Base-by-base conservation (phyloP, 2,888 invertebrate species). In the Steinernema hermaphroditum region DNA sequence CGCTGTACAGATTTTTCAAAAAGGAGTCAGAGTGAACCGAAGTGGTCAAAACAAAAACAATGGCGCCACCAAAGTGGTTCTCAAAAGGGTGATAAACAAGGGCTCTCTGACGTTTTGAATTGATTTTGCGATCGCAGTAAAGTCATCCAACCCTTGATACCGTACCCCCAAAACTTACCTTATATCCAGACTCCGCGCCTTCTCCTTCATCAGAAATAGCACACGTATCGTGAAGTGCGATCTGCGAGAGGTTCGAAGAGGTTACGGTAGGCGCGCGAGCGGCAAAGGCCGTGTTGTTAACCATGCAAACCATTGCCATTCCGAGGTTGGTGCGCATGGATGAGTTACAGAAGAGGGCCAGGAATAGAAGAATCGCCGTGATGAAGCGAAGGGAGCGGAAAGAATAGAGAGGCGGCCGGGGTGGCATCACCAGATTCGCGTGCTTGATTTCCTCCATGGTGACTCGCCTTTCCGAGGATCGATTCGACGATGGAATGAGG, bases 271-370 rank as follows among this genome's bases (percentile, higher is more conserved):
- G 24, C 12, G 37, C 19, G 19, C 16, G 62, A 70, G 76, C 24
- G 9, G 78, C 76, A 22, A 80, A 76, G 14, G 81, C 82, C 19
- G 82, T 82, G 1, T 81, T 77, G 57, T 82, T 82, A 24, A 80
- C 77, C 79, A 82, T 80, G 43, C 82, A 82, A 19, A 77, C 77
- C 72, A 82, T 46, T 9, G 82, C 75, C 70, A 82, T 76, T 70
- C 82, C 81, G 27, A 82, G 78, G 50, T 78, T 81, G 19, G 76
- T 73, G 9, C 79, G 74, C 72, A 77, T 78, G 46, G 77, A 77
- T 46, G 77, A 74, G 73, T 78, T 75, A 69, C 76, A 79, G 75
- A 80, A 81, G 54, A 77, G 81, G 8, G 77, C 79, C 43, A 75
- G 72, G 80, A 81, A 80, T 16, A 82, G 71, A 62, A 82, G 57